These are phyloP conservation scores for Adelges cooleyi DNA, from an alignment of 1,140 invertebrate genomes.

Conservation along the genomic window DNA sequence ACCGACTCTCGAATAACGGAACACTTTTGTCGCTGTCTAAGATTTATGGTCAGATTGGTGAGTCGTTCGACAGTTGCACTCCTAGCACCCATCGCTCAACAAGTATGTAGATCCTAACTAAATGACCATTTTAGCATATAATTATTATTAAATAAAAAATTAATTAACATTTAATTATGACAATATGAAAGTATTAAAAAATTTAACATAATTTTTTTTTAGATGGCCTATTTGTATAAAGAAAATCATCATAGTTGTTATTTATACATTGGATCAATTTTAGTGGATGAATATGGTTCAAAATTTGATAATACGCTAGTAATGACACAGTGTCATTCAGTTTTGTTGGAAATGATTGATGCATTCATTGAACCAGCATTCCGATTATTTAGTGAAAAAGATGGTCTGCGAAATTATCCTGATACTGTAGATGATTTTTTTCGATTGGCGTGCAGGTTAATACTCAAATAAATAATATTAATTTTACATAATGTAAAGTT, in stretches of 20 bases:
- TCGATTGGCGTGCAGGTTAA: constrained; percentile 62
- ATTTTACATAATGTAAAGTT: neutral
- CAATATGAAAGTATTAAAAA: neutral
- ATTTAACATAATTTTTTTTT: constrained; percentile 27
- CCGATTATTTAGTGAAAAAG: constrained; percentile 57
- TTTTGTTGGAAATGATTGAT: constrained; percentile 71
- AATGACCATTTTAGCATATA: neutral
- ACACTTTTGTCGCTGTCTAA: constrained; percentile 74
- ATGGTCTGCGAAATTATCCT: constrained; percentile 78
- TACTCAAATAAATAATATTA: neutral
- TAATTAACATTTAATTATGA: neutral
- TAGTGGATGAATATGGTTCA: constrained; percentile 86
- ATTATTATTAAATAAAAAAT: neutral
- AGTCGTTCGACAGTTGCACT: constrained; percentile 64
- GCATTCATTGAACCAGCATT: constrained; percentile 79
- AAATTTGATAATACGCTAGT: constrained; percentile 54
- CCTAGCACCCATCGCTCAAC: constrained; percentile 66
- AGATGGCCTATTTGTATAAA: constrained; percentile 77
- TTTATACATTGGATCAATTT: constrained; percentile 84
- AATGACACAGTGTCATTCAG: constrained; percentile 9
- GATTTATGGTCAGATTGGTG: constrained; percentile 78
- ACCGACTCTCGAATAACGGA: constrained; percentile 80
- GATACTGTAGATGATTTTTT: constrained; percentile 97
- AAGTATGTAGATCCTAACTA: constrained; percentile 42
- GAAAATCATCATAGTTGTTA: constrained; percentile 83